phyloP scores from a whole-genome alignment of 2,888 invertebrate species.

The Euproctis similis region DNA sequence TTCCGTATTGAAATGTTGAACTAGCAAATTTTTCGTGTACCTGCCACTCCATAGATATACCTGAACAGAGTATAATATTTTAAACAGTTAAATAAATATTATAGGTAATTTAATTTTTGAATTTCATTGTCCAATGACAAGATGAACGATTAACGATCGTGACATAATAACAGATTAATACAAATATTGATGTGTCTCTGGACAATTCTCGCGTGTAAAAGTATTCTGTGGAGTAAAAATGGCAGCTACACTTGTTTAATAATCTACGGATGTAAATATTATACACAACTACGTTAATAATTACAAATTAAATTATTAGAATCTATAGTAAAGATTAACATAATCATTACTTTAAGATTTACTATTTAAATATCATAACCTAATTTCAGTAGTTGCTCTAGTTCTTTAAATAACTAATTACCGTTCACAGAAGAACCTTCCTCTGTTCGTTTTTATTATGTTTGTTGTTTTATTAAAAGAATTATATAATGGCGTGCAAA shows the following conservation, averaged over 20 bases:
- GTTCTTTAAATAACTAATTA: slow-evolving; percentile 32
- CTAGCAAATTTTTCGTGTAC: slow-evolving; percentile 48
- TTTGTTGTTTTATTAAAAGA: slow-evolving; percentile 51
- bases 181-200: too few relatives aligned
- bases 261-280: slow-evolving; percentile 64
- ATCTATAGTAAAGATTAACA: slow-evolving; percentile 68
- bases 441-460: slow-evolving; percentile 39
- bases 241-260: slow-evolving; percentile 57
- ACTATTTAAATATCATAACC: slow-evolving; percentile 60
- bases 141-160: slow-evolving; percentile 1
- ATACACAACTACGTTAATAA: slow-evolving; percentile 67
- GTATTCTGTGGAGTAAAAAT: slow-evolving; percentile 24
- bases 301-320: slow-evolving; percentile 67
- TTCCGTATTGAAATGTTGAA: slow-evolving; percentile 55
- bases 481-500: slow-evolving; percentile 70
- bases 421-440: slow-evolving; percentile 32
- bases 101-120: too few relatives aligned
- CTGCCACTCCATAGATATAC: slow-evolving; percentile 54
- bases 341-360: slow-evolving; percentile 70
- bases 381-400: slow-evolving; percentile 69
- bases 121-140: too few relatives aligned
- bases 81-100: background rate
- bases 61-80: slow-evolving; percentile 2
- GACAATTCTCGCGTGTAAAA: too few relatives aligned
- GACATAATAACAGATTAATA: slow-evolving; percentile 6